phyloP scores from a whole-genome alignment of 2,797 vertebrate genomes.

The Vipera latastei region DNA sequence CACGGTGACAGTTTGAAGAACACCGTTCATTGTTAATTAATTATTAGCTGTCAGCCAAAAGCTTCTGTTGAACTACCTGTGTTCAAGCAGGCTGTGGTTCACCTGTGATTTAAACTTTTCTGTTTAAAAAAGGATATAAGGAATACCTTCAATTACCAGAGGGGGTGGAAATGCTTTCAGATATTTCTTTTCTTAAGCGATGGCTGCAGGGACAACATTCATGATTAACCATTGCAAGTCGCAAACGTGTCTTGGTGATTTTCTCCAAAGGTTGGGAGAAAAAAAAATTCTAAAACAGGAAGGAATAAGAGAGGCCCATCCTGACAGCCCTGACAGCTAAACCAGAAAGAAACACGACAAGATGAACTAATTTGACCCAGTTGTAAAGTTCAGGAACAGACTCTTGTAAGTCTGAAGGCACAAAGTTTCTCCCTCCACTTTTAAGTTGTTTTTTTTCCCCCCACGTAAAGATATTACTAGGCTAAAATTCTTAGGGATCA shows the following conservation, averaged over 20 bases:
- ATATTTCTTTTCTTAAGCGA: slow-evolving; percentile 51
- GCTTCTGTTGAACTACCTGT: slow-evolving; percentile 67
- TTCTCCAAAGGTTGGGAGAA: slow-evolving; percentile 53
- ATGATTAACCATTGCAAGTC: slow-evolving; percentile 56
- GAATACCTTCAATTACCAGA: slow-evolving; percentile 69
- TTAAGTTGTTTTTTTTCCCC: too few relatives aligned
- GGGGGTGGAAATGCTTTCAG: slow-evolving; percentile 60
- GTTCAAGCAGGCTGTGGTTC: slow-evolving; percentile 63
- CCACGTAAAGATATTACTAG: too few relatives aligned
- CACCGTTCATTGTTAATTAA: slow-evolving; percentile 75
- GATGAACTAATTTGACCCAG: too few relatives aligned
- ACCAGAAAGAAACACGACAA: background rate
- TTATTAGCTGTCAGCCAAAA: slow-evolving; percentile 73
- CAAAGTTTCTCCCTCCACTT: too few relatives aligned
- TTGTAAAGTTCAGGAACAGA: too few relatives aligned
- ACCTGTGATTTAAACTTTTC: slow-evolving; percentile 65
- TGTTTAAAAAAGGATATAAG: slow-evolving; percentile 67
- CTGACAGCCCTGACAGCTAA: background rate
- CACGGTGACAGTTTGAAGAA: slow-evolving; percentile 68
- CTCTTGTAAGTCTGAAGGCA: too few relatives aligned
- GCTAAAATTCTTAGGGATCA: too few relatives aligned
- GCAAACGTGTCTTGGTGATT: slow-evolving; percentile 46
- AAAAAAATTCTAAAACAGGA: slow-evolving; percentile 27
- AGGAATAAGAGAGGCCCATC: background rate
- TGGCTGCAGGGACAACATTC: slow-evolving; percentile 63